Percentiles rank a stretch among this genome's conserved stretches.
Conservation (phyloP, 2,113 vertebrate species). For the Microcebus ravelobensis region DNA sequence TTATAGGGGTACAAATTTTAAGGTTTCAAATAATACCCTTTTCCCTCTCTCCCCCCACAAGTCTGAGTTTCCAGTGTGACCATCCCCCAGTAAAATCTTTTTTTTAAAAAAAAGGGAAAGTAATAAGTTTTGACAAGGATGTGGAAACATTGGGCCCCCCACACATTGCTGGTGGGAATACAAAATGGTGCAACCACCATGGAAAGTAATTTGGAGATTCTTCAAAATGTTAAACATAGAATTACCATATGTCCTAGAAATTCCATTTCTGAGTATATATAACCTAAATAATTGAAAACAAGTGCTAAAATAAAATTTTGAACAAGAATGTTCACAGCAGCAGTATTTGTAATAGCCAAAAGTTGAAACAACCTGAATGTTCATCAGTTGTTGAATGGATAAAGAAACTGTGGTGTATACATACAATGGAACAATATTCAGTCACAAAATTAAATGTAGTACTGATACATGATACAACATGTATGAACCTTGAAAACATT, state of each 20-base stretch:
- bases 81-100: not conserved
- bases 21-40: no score
- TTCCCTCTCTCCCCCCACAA: no score
- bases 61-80: no score
- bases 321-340: not conserved
- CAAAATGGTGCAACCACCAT: not conserved
- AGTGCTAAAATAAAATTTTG: not conserved
- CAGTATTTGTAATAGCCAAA: not conserved
- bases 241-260: not conserved
- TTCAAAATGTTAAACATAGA: not conserved
- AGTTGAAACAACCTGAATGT: not conserved
- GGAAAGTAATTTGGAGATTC: not conserved
- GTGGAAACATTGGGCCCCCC: not conserved
- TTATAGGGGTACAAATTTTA: no score
- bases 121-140: not conserved
- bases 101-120: not conserved
- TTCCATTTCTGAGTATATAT: not conserved
- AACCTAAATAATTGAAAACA: not conserved
- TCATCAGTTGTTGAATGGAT: not conserved
- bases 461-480: not conserved
- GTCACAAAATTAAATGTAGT: not conserved
- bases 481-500: not conserved
- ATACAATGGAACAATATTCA: not conserved
- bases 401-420: not conserved
- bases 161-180: not conserved